These are phyloP conservation scores for Oligia strigilis DNA, from an alignment of 2,888 invertebrate genomes.

Conservation along the genomic window DNA sequence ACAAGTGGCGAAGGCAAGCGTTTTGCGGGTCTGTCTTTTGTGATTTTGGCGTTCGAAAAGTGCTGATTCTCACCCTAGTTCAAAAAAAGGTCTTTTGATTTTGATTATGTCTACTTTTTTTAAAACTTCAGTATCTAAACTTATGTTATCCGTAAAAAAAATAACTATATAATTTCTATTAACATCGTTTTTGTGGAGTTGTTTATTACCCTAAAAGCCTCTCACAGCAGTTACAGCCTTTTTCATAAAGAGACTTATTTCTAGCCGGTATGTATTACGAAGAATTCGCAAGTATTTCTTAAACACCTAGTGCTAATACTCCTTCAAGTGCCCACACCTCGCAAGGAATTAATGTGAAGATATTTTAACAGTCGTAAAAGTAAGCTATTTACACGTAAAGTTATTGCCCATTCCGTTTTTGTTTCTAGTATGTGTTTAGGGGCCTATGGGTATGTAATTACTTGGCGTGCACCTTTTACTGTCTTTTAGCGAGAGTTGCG, in stretches of 20 bases:
- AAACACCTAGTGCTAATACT: constrained; percentile 36
- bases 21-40: not conserved
- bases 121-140: not conserved
- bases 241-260: not conserved
- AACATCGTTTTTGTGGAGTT: not conserved
- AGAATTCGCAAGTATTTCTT: constrained; percentile 29
- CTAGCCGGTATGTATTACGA: not conserved
- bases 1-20: not conserved
- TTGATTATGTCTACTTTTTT: not conserved
- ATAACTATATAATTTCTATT: not conserved
- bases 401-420: constrained; percentile 68
- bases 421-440: constrained; percentile 74
- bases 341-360: constrained; percentile 45
- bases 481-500: constrained; percentile 46
- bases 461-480: constrained; percentile 52
- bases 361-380: constrained; percentile 65
- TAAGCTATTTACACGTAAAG: constrained; percentile 65
- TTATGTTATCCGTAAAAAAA: not conserved
- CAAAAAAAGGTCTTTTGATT: not conserved
- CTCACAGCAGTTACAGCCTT: not conserved
- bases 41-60: not conserved
- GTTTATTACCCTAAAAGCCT: not conserved
- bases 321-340: constrained; percentile 43
- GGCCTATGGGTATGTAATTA: constrained; percentile 61
- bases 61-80: not conserved